Percentiles rank a stretch among this genome's conserved stretches.
phyloP scores from a whole-genome alignment of 2,888 invertebrate genomes.

The Eupithecia exiguata region DNA sequence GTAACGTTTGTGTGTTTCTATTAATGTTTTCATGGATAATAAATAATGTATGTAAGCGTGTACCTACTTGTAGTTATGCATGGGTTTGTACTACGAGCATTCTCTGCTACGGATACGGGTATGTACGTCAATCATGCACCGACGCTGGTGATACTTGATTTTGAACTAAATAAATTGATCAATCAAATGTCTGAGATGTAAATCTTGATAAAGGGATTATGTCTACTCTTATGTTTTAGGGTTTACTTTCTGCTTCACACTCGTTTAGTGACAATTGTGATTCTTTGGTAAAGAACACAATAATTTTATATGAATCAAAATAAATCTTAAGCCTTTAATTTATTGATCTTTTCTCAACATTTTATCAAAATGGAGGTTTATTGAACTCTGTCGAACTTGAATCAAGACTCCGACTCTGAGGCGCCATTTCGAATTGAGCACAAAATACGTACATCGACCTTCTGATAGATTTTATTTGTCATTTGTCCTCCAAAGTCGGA shows the following conservation, averaged over 20 bases:
- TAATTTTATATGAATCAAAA: neutral
- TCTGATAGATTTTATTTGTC: neutral
- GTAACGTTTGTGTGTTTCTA: conserved; percentile 28
- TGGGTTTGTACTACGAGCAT: conserved; percentile 16
- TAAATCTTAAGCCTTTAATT: neutral
- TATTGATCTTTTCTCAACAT: neutral
- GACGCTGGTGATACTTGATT: conserved; percentile 23
- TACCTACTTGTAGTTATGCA: conserved; percentile 12
- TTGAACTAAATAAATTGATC: neutral
- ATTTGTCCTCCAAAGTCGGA: neutral
- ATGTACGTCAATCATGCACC: conserved; percentile 31
- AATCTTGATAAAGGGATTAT: neutral
- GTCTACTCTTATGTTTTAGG: neutral
- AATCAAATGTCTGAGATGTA: neutral
- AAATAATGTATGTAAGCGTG: neutral
- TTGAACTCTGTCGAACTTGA: neutral
- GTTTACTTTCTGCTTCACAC: neutral
- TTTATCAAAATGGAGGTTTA: neutral
- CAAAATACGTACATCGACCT: neutral
- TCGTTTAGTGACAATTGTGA: neutral
- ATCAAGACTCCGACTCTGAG: neutral
- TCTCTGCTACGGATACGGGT: neutral
- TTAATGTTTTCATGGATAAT: conserved; percentile 19
- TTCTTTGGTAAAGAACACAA: neutral
- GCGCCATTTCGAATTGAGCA: neutral